These are phyloP conservation scores for Vultur gryphus DNA, from an alignment of 2,797 vertebrate genomes.

Conservation along the genomic window DNA sequence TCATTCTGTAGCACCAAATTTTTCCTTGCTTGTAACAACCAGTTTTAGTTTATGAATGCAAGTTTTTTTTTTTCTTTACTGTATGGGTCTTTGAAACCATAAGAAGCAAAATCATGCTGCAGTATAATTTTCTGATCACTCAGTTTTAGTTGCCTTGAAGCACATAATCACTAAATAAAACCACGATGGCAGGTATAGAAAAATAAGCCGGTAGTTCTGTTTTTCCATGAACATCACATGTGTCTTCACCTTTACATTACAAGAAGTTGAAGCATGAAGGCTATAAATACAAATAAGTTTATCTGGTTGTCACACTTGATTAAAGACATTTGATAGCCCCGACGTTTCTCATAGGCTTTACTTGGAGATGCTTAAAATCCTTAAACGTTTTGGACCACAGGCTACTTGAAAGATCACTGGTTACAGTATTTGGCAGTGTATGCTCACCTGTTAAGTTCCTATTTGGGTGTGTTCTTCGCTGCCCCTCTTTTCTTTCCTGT, in stretches of 20 bases:
- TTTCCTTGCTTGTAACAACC: background rate
- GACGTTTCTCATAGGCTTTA: background rate
- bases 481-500: background rate
- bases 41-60: background rate
- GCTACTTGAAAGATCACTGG: background rate
- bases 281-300: background rate
- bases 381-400: background rate
- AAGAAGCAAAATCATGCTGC: background rate
- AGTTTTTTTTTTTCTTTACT: background rate
- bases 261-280: background rate
- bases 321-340: background rate
- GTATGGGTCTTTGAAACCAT: background rate
- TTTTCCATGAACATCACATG: background rate
- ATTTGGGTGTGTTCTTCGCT: background rate
- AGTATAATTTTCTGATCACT: background rate
- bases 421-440: background rate
- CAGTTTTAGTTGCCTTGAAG: background rate
- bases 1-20: background rate
- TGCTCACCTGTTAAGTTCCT: background rate
- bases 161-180: background rate
- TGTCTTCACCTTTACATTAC: background rate
- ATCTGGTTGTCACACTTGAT: background rate
- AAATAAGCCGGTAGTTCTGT: background rate
- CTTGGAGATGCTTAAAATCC: background rate
- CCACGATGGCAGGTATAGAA: background rate